A percentile compares a stretch with the other conserved stretches of the same genome.
Conservation (phyloP, 2,113 vertebrate species). For the Motacilla alba region DNA sequence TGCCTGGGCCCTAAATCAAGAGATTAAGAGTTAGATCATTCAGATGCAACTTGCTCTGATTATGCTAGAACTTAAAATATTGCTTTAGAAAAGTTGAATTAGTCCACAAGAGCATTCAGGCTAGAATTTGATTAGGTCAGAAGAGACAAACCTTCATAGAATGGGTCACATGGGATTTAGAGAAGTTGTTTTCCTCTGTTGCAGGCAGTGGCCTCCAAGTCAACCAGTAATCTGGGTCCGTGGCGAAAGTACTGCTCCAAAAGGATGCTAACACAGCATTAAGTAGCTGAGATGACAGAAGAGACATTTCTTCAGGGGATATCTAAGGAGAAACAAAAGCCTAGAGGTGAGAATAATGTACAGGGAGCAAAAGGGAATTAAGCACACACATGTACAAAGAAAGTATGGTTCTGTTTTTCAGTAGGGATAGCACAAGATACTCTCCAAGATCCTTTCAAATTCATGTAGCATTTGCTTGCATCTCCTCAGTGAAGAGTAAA, state of each 20-base stretch:
- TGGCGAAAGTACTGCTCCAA: constrained; percentile 87
- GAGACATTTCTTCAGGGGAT: constrained; percentile 77
- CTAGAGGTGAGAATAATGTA: background rate
- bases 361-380: background rate
- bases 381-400: background rate
- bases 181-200: constrained; percentile 27
- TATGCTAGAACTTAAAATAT: background rate
- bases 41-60: background rate
- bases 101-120: background rate
- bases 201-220: constrained; percentile 77
- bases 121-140: background rate
- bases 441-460: background rate
- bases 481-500: background rate
- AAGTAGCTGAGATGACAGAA: constrained; percentile 85
- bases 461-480: background rate
- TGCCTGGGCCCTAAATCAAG: constrained; percentile 83
- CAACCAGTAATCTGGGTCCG: constrained; percentile 87
- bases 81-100: background rate
- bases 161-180: constrained; percentile 25
- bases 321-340: constrained; percentile 54
- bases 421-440: background rate
- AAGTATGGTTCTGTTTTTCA: background rate
- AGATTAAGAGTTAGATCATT: constrained; percentile 47
- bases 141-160: constrained; percentile 73
- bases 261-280: constrained; percentile 79